A percentile compares a stretch with the other conserved stretches of the same genome.
These are phyloP conservation scores for Pangasianodon gigas DNA, from an alignment of 2,113 vertebrate genomes.

Conservation along the genomic window DNA sequence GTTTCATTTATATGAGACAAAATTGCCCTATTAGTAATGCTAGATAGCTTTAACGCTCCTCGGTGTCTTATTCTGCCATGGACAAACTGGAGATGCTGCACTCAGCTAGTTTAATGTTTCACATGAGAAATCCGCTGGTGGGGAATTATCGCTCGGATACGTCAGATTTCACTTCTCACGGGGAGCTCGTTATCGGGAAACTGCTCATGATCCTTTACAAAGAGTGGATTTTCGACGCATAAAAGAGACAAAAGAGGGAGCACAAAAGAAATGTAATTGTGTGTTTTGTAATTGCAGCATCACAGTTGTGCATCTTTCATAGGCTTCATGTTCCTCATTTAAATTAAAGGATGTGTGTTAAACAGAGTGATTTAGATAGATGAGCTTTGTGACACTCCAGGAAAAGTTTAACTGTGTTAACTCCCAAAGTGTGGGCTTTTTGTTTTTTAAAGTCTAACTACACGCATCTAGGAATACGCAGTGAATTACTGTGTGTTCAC, in stretches of 20 bases:
- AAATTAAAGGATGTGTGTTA: background rate
- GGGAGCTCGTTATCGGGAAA: constrained; percentile 62
- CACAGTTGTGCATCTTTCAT: background rate
- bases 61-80: constrained; percentile 2
- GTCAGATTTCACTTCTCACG: constrained; percentile 61
- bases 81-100: constrained; percentile 12
- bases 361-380: background rate
- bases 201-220: constrained; percentile 52
- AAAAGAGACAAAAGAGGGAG: background rate
- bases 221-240: background rate
- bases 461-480: background rate
- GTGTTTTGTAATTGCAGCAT: background rate
- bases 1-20: background rate
- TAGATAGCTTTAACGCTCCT: constrained; percentile 1
- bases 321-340: background rate
- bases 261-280: background rate
- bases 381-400: background rate
- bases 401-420: background rate
- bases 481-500: background rate
- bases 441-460: no score
- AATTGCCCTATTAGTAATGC: constrained; percentile 22
- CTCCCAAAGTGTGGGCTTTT: background rate
- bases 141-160: constrained; percentile 58
- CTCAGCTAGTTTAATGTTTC: constrained; percentile 14
- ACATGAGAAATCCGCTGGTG: constrained; percentile 46